Percentiles rank a stretch among this genome's conserved stretches.
Conservation (phyloP, 2,888 invertebrate genomes). For the Mamestra brassicae region DNA sequence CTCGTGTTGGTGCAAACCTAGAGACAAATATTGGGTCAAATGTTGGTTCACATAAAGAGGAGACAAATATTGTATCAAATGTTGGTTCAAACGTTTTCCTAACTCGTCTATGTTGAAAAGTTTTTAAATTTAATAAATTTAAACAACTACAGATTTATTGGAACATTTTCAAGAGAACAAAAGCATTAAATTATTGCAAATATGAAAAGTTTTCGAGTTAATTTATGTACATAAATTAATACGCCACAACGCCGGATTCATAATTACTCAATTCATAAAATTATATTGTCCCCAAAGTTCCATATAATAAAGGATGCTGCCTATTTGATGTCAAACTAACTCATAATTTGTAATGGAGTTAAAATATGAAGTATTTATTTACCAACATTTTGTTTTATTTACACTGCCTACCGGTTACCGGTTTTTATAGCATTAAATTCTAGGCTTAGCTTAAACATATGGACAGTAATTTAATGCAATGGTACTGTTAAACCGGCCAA, state of each 20-base stretch:
- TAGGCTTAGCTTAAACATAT: background rate
- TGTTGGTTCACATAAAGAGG: slow-evolving; percentile 43
- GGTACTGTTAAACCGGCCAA: too few species aligned
- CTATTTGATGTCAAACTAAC: slow-evolving; percentile 22
- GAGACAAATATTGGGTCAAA: slow-evolving; percentile 67
- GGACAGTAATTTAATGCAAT: background rate
- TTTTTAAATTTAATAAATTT: slow-evolving; percentile 17
- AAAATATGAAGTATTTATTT: background rate
- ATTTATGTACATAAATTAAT: slow-evolving; percentile 53
- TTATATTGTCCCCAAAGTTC: slow-evolving; percentile 46
- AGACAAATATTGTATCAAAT: slow-evolving; percentile 64
- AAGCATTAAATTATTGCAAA: slow-evolving; percentile 43
- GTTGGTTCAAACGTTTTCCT: background rate
- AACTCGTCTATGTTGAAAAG: background rate
- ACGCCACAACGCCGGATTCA: slow-evolving; percentile 43
- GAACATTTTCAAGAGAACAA: slow-evolving; percentile 26
- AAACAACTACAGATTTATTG: slow-evolving; percentile 23
- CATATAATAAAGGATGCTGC: slow-evolving; percentile 31
- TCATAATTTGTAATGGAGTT: slow-evolving; percentile 2
- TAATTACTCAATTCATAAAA: slow-evolving; percentile 53
- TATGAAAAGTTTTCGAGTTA: slow-evolving; percentile 50
- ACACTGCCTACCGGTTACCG: background rate
- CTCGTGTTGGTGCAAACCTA: slow-evolving; percentile 97
- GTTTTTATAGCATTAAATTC: background rate
- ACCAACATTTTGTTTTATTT: background rate